Conservation (phyloP, 2,888 invertebrate species). For the Leptogaster cylindrica region DNA sequence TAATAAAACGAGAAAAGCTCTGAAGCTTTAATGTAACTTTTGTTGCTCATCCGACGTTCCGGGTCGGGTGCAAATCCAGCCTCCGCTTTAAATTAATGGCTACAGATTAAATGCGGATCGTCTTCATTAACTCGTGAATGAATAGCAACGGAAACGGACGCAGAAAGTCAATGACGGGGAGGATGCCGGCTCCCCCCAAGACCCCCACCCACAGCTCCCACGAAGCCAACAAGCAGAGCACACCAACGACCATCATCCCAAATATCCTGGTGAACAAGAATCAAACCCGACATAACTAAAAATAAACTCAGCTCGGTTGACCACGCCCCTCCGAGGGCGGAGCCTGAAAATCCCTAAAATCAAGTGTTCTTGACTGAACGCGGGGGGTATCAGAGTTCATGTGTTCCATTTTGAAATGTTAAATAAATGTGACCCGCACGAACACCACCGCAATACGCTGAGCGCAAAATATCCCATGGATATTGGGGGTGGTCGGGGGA, state of each 20-base stretch:
- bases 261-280: slow-evolving; percentile 41
- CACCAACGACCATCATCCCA: slow-evolving; percentile 26
- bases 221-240: slow-evolving; percentile 17
- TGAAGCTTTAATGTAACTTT: slow-evolving; percentile 34
- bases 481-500: neutral
- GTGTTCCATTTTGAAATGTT: slow-evolving; percentile 48
- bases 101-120: slow-evolving; percentile 47
- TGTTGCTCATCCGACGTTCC: slow-evolving; percentile 31
- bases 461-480: too few species aligned
- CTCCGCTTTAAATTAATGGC: slow-evolving; percentile 46
- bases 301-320: slow-evolving; percentile 28
- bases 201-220: slow-evolving; percentile 1
- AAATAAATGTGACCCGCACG: slow-evolving; percentile 46
- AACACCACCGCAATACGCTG: neutral
- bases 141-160: slow-evolving; percentile 33
- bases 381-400: slow-evolving; percentile 48
- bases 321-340: slow-evolving; percentile 46
- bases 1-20: slow-evolving; percentile 27
- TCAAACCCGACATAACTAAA: slow-evolving; percentile 46
- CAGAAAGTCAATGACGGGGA: slow-evolving; percentile 40
- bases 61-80: slow-evolving; percentile 41
- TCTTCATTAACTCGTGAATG: slow-evolving; percentile 48
- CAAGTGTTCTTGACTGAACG: slow-evolving; percentile 43
- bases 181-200: slow-evolving; percentile 2
- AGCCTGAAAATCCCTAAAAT: slow-evolving; percentile 41